Conservation (phyloP, 2,113 vertebrate genomes). For the Dipodomys merriami region DNA sequence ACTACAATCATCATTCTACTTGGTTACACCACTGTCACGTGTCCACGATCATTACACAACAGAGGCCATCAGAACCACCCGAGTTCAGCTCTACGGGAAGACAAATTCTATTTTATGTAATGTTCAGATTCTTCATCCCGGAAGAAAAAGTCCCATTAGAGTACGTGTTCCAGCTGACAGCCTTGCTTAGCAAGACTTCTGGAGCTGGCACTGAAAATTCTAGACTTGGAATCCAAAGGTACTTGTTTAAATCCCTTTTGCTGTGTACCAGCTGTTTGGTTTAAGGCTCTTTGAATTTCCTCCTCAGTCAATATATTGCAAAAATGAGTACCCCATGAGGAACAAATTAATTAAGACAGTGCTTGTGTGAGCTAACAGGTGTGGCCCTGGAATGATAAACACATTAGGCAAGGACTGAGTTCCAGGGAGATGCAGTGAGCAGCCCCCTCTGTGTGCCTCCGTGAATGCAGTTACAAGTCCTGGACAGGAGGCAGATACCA, state of each 20-base stretch:
- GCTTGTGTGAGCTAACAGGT: too few species aligned
- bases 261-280: neutral
- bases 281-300: neutral
- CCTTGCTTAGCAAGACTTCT: neutral
- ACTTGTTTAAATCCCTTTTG: neutral
- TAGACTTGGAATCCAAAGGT: neutral
- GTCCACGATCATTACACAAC: too few species aligned
- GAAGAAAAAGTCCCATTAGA: neutral
- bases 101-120: neutral
- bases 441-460: fast-evolving
- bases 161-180: neutral
- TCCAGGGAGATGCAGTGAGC: fast-evolving
- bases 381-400: neutral
- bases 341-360: neutral
- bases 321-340: neutral
- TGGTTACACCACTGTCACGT: too few species aligned
- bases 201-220: neutral
- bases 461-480: fast-evolving
- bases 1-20: too few species aligned
- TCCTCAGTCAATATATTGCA: neutral
- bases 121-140: neutral
- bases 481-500: neutral
- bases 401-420: fast-evolving
- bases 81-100: neutral
- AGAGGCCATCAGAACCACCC: too few species aligned